phyloP scores from a whole-genome alignment of 2,888 invertebrate species.

The Lucinisca nassula region DNA sequence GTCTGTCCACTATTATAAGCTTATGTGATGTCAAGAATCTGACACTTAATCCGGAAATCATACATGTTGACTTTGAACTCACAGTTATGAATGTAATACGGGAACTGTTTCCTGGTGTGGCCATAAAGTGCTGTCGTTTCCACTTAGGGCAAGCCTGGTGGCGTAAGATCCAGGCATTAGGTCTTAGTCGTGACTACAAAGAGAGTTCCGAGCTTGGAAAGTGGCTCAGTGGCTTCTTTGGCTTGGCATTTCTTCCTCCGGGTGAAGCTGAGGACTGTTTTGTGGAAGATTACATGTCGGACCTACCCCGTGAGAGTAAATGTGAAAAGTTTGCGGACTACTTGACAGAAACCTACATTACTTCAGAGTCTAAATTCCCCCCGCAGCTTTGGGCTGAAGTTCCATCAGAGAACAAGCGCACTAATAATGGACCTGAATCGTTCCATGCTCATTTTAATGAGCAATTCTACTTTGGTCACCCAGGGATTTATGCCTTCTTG shows the following conservation, averaged over 20 bases:
- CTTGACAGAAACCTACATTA: neutral
- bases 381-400: no score
- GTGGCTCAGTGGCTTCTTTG: neutral
- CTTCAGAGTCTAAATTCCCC: neutral
- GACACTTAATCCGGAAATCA: neutral
- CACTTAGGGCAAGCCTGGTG: neutral
- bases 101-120: neutral
- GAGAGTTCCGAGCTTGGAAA: neutral
- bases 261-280: neutral
- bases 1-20: neutral
- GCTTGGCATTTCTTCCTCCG: neutral
- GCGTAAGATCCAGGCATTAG: neutral
- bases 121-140: slow-evolving; percentile 1
- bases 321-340: neutral
- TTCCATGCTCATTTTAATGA: no score
- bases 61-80: neutral
- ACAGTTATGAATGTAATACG: neutral
- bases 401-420: no score
- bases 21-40: neutral
- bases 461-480: no score
- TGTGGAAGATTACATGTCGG: neutral
- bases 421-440: no score
- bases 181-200: neutral
- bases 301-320: neutral
- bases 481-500: no score